Base-by-base conservation (phyloP, 1,140 invertebrate genomes). In the Psix sp. region DNA sequence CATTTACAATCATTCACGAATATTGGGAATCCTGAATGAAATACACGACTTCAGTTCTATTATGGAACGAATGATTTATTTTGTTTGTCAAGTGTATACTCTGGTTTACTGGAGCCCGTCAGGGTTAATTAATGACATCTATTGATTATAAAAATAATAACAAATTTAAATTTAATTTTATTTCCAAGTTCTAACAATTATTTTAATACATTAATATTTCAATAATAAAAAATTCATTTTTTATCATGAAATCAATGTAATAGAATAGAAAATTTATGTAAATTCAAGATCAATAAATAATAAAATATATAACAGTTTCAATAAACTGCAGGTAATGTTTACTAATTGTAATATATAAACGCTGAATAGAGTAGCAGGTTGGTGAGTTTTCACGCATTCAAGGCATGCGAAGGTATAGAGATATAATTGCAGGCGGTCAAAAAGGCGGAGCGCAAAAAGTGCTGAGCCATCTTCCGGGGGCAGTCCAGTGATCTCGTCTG, bases 31-130 rank as follows among this genome's bases (percentile, higher is more conserved):
- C 79, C 79, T 73, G 77, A 77, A 83, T 72, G 74, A 77, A 74
- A 74, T 79, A 81, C 73, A 81, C 70, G 75, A 74, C 49, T 66
- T 63, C 52, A 66, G 38, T 38, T 60, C 80, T 77, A 80, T 86
- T 84, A 83, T 85, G 77, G 56, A 77, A 21, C 77, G 79, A 83
- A 83, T 86, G 85, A 87, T 87, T 86, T 87, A 86, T 87, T 84
- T 74, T 83, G 20, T 62, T 60, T 62, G 66, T 35, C 49, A 54
- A 52, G 48, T 68, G 46, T 51, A 40, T 57, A 67, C 24, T 36
- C n/a, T n/a, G n/a, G n/a, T n/a, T n/a, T n/a, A n/a, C n/a, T n/a
- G n/a, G n/a, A 24, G 43, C 39, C 36, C 17, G 39, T 6, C 24
- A 20, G 11, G 29, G 5, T 31, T 57, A 35, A 35, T 35, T 13